These are phyloP conservation scores for Vireo griseus DNA, from an alignment of 2,797 vertebrate species.

Conservation along the genomic window DNA sequence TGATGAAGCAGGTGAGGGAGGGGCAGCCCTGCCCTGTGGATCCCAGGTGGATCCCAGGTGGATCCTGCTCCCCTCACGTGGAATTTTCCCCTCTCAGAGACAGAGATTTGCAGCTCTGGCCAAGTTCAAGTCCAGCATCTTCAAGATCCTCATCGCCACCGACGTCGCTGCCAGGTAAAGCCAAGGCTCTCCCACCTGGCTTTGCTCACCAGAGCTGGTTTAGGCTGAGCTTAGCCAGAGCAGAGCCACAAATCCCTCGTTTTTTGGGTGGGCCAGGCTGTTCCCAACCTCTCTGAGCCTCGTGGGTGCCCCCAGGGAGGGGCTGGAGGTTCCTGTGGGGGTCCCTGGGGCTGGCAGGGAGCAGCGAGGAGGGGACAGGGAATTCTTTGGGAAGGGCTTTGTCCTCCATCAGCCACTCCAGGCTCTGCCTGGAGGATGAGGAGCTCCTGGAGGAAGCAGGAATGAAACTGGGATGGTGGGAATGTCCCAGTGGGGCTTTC, in stretches of 20 bases:
- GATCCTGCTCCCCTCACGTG: fast-evolving
- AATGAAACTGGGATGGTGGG: fast-evolving
- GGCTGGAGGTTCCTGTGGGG: not conserved
- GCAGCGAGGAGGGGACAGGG: fast-evolving
- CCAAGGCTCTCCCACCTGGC: fast-evolving
- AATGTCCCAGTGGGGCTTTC: too few species aligned
- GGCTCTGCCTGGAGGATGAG: fast-evolving
- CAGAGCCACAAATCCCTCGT: not conserved
- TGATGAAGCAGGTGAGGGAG: slow-evolving; percentile 91
- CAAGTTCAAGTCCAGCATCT: slow-evolving; percentile 96
- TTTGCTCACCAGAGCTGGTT: not conserved
- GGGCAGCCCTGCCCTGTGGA: not conserved
- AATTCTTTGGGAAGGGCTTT: not conserved
- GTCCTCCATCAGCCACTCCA: not conserved
- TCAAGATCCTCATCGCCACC: slow-evolving; percentile 92
- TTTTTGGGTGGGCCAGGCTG: fast-evolving
- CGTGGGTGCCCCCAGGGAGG: not conserved
- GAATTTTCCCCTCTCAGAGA: slow-evolving; percentile 68
- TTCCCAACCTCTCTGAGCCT: not conserved
- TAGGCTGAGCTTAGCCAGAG: not conserved
- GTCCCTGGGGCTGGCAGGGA: not conserved
- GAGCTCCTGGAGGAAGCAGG: not conserved
- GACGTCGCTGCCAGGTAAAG: slow-evolving; percentile 90
- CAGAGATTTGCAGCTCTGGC: slow-evolving; percentile 91
- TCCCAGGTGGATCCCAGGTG: not conserved